These are phyloP conservation scores for Syngnathus acus DNA, from an alignment of 2,797 vertebrate genomes.

Conservation along the genomic window DNA sequence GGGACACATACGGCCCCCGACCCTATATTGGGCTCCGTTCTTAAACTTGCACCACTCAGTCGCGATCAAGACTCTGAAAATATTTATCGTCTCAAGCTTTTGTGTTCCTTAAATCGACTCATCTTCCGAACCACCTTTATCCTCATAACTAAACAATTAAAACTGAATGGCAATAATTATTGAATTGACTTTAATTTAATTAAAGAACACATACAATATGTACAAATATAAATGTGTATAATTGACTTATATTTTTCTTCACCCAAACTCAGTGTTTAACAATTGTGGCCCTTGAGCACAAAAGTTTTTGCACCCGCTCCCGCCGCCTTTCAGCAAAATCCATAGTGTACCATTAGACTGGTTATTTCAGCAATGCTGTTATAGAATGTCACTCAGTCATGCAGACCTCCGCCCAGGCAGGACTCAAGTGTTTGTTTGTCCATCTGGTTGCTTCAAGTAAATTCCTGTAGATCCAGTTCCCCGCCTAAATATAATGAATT, in stretches of 20 bases:
- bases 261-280: background rate
- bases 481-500: background rate
- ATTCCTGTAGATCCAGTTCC: conserved; percentile 2
- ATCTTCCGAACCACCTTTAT: no score
- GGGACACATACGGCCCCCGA: no score
- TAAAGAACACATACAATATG: background rate
- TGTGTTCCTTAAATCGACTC: no score
- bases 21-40: no score
- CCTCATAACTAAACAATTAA: background rate
- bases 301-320: background rate
- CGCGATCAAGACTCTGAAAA: no score
- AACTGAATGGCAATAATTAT: no score
- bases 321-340: background rate
- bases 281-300: background rate
- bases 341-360: background rate
- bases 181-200: background rate
- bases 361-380: conserved; percentile 1
- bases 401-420: background rate
- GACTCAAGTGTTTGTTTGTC: conserved; percentile 2
- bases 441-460: conserved; percentile 1
- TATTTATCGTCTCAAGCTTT: no score
- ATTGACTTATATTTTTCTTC: background rate
- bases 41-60: no score
- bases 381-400: conserved; percentile 10
- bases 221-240: background rate